Evolutionary conservation across 92 coral and sea anemone species (phyloP), one percentile per base, ranked within the genome.

Genomic region (Isaurus tuberculatus): DNA sequence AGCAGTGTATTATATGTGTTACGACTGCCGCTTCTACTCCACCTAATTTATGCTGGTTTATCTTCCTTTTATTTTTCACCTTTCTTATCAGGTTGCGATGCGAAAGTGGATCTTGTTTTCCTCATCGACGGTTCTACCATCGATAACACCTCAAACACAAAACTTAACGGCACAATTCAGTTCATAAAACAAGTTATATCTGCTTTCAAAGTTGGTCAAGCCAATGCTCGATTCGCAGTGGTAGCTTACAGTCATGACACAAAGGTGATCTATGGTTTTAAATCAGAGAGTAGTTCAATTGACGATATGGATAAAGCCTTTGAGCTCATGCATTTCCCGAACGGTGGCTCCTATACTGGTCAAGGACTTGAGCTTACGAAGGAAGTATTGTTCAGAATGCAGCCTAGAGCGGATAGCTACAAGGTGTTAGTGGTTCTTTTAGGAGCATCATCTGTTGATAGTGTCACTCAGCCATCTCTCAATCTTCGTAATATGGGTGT

Each of bases 221-320:
- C 30, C 22, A 58, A 55, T 27, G 46, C 82, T 34, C 82, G 82
- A 14, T 77, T 77, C 14, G 82, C 82, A 22, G 36, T 77, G 32
- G 82, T 77, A 26, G 70, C 68, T 8, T 77, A 77, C 49, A 22
- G 69, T 11, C 82, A 20, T 3, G 82, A 77, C 1, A 23, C 68
- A 19, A 77, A 77, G 51, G 48, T 77, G 46, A 77, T 77, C 2
- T 77, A 77, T 14, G 82, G 82, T 48, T 77, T 77, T 20, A 77
- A 77, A 40, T 2, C 69, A 1, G 82, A 77, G 64, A 15, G 2
- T 57, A 57, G 43, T 11, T 28, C 58, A 16, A 58, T 77, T 69
- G 22, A 36, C 65, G 49, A 58, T 34, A 25, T 77, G 34, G 82
- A 77, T 23, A 27, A 77, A 10, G 51, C 70, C n/a, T 57, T 77